Conservation (phyloP, 2,113 vertebrate genomes). For the Columbina picui region DNA sequence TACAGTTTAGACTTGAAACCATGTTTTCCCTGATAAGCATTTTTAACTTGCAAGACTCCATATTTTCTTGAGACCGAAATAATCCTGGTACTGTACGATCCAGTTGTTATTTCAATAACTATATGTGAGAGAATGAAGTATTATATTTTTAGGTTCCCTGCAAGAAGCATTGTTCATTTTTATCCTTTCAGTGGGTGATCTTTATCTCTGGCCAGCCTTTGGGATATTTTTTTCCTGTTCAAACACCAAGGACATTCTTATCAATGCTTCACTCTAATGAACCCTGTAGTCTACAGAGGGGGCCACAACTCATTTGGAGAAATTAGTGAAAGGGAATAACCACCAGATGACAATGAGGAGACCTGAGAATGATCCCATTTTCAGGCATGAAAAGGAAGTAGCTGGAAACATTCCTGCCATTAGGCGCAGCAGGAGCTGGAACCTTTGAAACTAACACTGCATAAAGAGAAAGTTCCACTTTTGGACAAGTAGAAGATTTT, state of each 20-base stretch:
- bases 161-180: constrained; percentile 63
- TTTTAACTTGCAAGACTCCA: not conserved
- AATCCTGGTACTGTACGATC: not conserved
- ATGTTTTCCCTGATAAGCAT: not conserved
- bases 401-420: constrained; percentile 59
- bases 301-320: constrained; percentile 55
- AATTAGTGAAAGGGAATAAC: constrained; percentile 64
- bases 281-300: constrained; percentile 42
- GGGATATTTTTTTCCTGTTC: constrained; percentile 52
- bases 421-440: constrained; percentile 44
- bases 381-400: constrained; percentile 55
- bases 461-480: constrained; percentile 62
- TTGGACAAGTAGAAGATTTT: constrained; percentile 43
- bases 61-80: constrained; percentile 28
- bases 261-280: constrained; percentile 54
- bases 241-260: constrained; percentile 49
- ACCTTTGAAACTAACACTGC: constrained; percentile 47
- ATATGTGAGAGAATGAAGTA: not conserved
- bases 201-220: constrained; percentile 63
- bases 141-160: constrained; percentile 66
- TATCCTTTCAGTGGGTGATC: constrained; percentile 62
- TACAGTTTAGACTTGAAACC: not conserved
- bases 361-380: constrained; percentile 54
- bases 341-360: constrained; percentile 56
- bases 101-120: constrained; percentile 53